Base-by-base conservation (phyloP, 2,113 vertebrate species). In the Cyprinus carpio region DNA sequence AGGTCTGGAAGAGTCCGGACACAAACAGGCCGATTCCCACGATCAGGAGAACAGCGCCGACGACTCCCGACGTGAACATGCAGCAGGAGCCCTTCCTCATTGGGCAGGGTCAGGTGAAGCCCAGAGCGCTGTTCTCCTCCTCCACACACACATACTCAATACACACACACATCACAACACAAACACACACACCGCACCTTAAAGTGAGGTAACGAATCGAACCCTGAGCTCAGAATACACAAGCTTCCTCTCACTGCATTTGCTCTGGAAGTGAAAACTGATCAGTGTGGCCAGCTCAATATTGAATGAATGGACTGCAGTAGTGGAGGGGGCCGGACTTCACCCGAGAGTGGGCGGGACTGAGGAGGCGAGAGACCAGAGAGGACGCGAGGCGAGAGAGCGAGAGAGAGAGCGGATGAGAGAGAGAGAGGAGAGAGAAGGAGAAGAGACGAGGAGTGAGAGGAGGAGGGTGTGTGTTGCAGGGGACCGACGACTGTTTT, bases 11-110 rank as follows among this genome's bases (percentile, higher is more conserved):
- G 13, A 90, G 84, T 1, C 93, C 92, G 15, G 60, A 67, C 58
- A 89, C 67, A 1, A 92, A 0, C 20, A 95, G 84, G 1, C 85
- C 90, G 54, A 94, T 91, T 27, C 94, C 94, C 1, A 74, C 25
- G 11, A 90, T 37, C n/a, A 95, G 89, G 86, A 95, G 91, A 67
- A 49, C 10, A 1, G 88, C 91, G 43, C 92, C 92, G 46, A 89
- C 27, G 84, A 91, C 46, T 43, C 93, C 93, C 0, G 91, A 92
- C 4, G 60, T 88, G 40, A 91, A 92, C 0, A 94, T 71, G 1
- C 90, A 87, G 69, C 91, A 94, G 25, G 92, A 89, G 25, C 91
- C 92, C 10, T 92, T 89, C 0, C 90, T 91, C 95, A 95, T 95
- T 74, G 37, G 77, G 88, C 87, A 87, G 89, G 87, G 87, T 71